A percentile compares a stretch with the other conserved stretches of the same genome.
phyloP scores from a whole-genome alignment of 64 coral and sea anemone genomes.

The Platygyra sinensis region DNA sequence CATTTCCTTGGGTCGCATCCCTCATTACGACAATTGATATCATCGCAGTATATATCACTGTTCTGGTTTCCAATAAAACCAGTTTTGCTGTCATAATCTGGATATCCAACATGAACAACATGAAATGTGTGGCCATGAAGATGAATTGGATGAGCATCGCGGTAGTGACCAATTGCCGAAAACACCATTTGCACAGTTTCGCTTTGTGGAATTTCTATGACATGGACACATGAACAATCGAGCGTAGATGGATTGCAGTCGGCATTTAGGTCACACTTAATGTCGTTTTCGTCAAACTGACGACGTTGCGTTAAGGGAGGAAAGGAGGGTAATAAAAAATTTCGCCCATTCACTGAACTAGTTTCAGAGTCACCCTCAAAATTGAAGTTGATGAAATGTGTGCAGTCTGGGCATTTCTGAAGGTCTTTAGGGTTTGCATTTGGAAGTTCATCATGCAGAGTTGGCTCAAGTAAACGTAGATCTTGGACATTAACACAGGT shows the following conservation, averaged over 20 bases:
- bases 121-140: slow-evolving; percentile 63
- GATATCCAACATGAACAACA: slow-evolving; percentile 60
- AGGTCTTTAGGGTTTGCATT: background rate
- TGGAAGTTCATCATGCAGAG: slow-evolving; percentile 34
- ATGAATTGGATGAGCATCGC: slow-evolving; percentile 44
- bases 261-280: slow-evolving; percentile 13
- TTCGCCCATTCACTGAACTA: slow-evolving; percentile 51
- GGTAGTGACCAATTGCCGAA: background rate
- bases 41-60: slow-evolving; percentile 59
- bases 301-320: slow-evolving; percentile 34
- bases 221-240: slow-evolving; percentile 52
- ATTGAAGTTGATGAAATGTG: slow-evolving; percentile 63
- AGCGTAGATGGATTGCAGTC: slow-evolving; percentile 21
- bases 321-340: slow-evolving; percentile 40
- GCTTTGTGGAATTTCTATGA: slow-evolving; percentile 40
- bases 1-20: background rate
- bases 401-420: background rate
- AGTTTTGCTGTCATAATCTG: slow-evolving; percentile 35
- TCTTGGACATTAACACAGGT: slow-evolving; percentile 33
- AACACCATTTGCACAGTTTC: slow-evolving; percentile 77
- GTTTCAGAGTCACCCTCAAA: slow-evolving; percentile 51
- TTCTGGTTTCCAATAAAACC: slow-evolving; percentile 30
- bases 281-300: slow-evolving; percentile 9
- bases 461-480: slow-evolving; percentile 31
- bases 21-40: background rate